phyloP scores from a whole-genome alignment of 92 coral and sea anemone species.

The Diadumene lineata region DNA sequence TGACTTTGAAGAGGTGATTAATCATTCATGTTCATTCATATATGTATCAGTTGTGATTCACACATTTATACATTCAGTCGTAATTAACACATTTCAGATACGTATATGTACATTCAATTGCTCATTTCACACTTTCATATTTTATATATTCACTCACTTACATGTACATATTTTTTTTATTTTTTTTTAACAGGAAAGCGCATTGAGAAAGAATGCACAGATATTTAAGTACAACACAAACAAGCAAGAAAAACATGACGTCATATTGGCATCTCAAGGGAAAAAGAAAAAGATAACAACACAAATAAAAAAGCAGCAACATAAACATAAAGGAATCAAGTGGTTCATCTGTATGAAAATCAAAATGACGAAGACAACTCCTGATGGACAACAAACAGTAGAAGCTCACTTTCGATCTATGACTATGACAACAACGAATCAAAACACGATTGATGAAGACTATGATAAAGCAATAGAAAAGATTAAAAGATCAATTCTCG shows the following conservation, averaged over 20 bases:
- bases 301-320: conserved; percentile 14
- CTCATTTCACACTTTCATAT: no score
- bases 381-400: conserved; percentile 22
- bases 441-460: conserved; percentile 19
- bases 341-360: conserved; percentile 25
- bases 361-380: conserved; percentile 8
- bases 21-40: no score
- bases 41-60: no score
- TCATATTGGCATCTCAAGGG: conserved; percentile 3
- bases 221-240: conserved; percentile 12
- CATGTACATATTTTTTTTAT: no score
- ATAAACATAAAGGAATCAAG: conserved; percentile 15
- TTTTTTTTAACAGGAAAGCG: no score
- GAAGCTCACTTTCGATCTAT: conserved; percentile 45
- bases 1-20: no score
- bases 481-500: conserved; percentile 16
- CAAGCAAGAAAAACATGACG: conserved; percentile 21
- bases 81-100: no score
- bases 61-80: no score
- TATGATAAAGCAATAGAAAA: conserved; percentile 19
- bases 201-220: no score
- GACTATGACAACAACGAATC: conserved; percentile 17
- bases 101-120: no score
- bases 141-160: no score
- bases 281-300: conserved; percentile 8